Base-by-base conservation (phyloP, 2,888 invertebrate species). In the Homarus gammarus region DNA sequence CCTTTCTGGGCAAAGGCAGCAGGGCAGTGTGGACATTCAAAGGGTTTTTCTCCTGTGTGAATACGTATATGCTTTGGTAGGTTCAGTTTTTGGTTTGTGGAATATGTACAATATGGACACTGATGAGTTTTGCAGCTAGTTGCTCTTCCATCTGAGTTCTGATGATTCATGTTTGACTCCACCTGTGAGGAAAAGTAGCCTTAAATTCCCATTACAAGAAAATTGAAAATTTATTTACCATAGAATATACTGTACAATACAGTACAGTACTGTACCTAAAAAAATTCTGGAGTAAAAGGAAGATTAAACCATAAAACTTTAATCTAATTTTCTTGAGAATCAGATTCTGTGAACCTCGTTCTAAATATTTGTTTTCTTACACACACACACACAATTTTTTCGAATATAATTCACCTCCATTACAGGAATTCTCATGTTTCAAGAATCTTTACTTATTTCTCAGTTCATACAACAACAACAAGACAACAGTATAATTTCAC, bases 21-120 rank as follows among this genome's bases (percentile, higher is more conserved):
- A 6, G 84, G 49, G 61, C 89, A 89, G 31, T 40, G 70, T 22
- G 8, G 44, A 51, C 90, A 90, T 44, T 10, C 22, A 77, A 78
- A 90, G n/a, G 90, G 90, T 18, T 84, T 87, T 77, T 90, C 90
- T 73, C 90, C 90, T 1, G 90, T 90, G 49, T 90, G 90, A 10
- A 44, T 75, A 12, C 75, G 75, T 75, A 75, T 40, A 44, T 75
- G 75, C n/a, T 75, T 75, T 6, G 75, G 40, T 18, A 75, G 40
- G 75, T 44, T 44, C 6, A 75, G 36, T 75, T 75, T 75, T n/a
- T 75, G 75, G 8, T 38, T n/a, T 15, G 75, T 40, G 1, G 40
- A 38, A 27, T 75, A 75, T 40, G 36, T 75, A 75, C 75, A 75
- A 27, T 40, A 75, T 0, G 75, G 75, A 75, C 75, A 75, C 22